These are phyloP conservation scores for Mesaphorura yosii DNA, from an alignment of 1,140 invertebrate species.

Conservation along the genomic window DNA sequence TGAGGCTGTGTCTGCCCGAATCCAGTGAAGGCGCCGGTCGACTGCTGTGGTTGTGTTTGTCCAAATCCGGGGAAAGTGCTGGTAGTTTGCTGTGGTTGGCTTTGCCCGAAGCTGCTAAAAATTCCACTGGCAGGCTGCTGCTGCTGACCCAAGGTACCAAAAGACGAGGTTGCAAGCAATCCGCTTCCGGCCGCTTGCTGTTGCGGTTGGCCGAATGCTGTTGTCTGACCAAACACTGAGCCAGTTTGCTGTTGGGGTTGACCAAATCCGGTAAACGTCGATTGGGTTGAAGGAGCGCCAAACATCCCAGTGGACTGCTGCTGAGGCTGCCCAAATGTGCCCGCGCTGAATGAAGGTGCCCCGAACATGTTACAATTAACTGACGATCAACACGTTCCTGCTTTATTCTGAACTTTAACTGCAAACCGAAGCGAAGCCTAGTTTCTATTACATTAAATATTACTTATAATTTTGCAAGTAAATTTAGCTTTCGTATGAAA, in stretches of 20 bases:
- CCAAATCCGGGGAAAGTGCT: neutral
- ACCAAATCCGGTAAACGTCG: neutral
- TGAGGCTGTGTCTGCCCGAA: neutral
- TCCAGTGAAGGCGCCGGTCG: neutral
- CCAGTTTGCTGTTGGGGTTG: neutral
- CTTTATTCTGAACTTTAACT: neutral
- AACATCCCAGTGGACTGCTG: neutral
- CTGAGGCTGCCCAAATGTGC: neutral
- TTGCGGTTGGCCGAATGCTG: constrained; percentile 28
- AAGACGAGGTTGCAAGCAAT: constrained; percentile 23
- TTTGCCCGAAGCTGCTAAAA: neutral
- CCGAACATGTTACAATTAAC: neutral
- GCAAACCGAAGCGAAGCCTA: neutral
- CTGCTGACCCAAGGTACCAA: neutral
- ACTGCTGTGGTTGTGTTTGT: constrained; percentile 26
- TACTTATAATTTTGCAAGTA: neutral
- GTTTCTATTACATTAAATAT: neutral
- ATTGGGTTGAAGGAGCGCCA: neutral
- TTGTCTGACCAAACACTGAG: neutral
- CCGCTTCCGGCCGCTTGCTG: neutral
- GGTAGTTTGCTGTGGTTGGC: constrained; percentile 27
- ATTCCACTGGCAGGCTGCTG: constrained; percentile 18
- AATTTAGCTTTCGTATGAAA: neutral
- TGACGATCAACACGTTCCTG: neutral
- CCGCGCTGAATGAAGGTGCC: neutral